Base-by-base conservation (phyloP, 2,797 vertebrate genomes). In the Sternarchorhynchus goeldii region DNA sequence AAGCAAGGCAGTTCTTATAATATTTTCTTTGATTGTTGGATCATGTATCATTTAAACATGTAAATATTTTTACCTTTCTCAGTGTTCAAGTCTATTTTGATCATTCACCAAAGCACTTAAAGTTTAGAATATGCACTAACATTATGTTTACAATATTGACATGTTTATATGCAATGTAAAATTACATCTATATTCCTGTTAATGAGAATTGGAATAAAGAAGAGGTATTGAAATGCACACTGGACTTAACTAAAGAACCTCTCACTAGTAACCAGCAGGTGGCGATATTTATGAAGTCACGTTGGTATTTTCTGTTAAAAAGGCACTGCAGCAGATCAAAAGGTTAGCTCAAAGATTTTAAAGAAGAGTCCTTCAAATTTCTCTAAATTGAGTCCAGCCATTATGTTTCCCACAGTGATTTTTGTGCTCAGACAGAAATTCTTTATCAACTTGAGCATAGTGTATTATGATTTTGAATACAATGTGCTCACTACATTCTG, bases 211-310 rank as follows among this genome's bases (percentile, higher is more conserved):
- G 12, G 10, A 50, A 50, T 10, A 50, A 8, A 45, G 41, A 8
- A 12, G 41, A 14, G 10, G 8, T 50, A 50, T 50, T 50, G 10
- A 50, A 50, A 50, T 50, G 45, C 56, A 62, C 41, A 14, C 6
- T 56, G 17, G 4, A 55, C 53, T 71, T 71, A 32, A 36, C 1
- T 32, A 21, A 57, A 4, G 32, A n/a, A 56, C 29, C 36, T 58
- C 68, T 25, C n/a, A 36, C n/a, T 72, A 59, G n/a, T 3, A 32
- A 18, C 69, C 69, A 72, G 69, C 69, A 72, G 69, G 21, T 72
- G 69, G 69, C 69, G 32, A 32, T 39, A 31, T 58, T 21, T 50
- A 6, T 55, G 31, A 71, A n/a, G 18, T 71, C 53, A 34, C 17
- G 5, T 69, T 69, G 50, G 6, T 31, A 55, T 53, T 53, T 53